Base-by-base conservation (phyloP, 1,140 invertebrate genomes). In the Theocolax elegans region DNA sequence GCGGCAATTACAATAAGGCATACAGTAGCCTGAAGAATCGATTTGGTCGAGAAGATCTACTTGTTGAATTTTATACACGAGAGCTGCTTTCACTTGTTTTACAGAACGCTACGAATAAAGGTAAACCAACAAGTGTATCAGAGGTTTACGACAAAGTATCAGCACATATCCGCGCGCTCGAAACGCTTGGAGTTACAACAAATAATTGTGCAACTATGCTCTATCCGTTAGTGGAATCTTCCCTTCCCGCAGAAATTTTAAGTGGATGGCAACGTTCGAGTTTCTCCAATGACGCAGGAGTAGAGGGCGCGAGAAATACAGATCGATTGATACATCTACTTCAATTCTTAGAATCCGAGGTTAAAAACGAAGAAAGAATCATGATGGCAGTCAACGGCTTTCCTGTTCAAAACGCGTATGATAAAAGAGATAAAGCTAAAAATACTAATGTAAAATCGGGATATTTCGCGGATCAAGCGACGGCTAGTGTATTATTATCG, bases 191-290 rank as follows among this genome's bases (percentile, higher is more conserved):
- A 10, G 74, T 80, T 0, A 77, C 73, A 17, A 77, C 73, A 21
- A 73, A 79, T 25, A 79, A 78, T 42, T 77, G 74, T 71, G 75
- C 75, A 0, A 73, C 78, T 2, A 76, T 81, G 62, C 35, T 84
- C 4, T 78, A 75, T 48, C 80, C 81, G 2, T 56, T 84, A 35
- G 77, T 81, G 35, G 77, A 83, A 63, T 82, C 80, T 0, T 76
- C 78, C 25, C 35, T 85, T 9, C 78, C 81, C 1, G 77, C 79
- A 38, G 74, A 82, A 23, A 56, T 77, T n/a, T 56, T 82, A 7
- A 53, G 72, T n/a, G 15, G 59, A 0, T 81, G 78, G 80, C 69
- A 81, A 23, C 60, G 75, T 21, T 2, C 19, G 7, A 51, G 0
- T 1, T 1, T 15, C 23, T 48, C 2, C 1, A 19, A 3, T 3